Conservation (phyloP, 2,113 vertebrate species). For the Dicaeum eximium region DNA sequence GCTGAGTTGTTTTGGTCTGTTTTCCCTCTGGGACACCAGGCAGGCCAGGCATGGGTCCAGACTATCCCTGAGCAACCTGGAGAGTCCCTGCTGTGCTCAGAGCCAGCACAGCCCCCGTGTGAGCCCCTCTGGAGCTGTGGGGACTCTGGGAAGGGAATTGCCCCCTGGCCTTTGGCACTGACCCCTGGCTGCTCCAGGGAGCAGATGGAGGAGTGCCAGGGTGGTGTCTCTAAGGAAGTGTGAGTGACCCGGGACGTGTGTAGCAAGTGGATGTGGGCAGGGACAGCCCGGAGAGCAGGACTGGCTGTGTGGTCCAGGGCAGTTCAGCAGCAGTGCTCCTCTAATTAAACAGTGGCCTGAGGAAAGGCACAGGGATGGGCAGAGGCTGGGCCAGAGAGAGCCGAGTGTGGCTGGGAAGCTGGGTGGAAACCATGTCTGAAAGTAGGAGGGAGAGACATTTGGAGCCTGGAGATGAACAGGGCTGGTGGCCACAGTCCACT, state of each 20-base stretch:
- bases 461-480: not conserved
- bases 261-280: not conserved
- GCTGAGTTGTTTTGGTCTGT: not conserved
- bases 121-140: not conserved
- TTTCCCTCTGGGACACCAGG: not conserved
- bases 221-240: not conserved
- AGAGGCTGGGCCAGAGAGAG: not conserved
- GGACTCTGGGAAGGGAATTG: not conserved
- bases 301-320: not conserved
- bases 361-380: not conserved
- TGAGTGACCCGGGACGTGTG: not conserved
- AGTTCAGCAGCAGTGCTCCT: not conserved
- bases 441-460: not conserved
- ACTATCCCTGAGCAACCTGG: not conserved
- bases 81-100: not conserved
- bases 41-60: not conserved
- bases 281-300: not conserved
- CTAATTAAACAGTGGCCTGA: not conserved
- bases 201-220: not conserved
- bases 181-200: not conserved
- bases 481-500: not conserved
- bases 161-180: not conserved
- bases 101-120: rapidly evolving
- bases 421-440: not conserved
- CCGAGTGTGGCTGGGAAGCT: not conserved